Percentiles rank a stretch among this genome's conserved stretches.
These are phyloP conservation scores for Aramus guarauna DNA, from an alignment of 2,113 vertebrate genomes.

Conservation along the genomic window DNA sequence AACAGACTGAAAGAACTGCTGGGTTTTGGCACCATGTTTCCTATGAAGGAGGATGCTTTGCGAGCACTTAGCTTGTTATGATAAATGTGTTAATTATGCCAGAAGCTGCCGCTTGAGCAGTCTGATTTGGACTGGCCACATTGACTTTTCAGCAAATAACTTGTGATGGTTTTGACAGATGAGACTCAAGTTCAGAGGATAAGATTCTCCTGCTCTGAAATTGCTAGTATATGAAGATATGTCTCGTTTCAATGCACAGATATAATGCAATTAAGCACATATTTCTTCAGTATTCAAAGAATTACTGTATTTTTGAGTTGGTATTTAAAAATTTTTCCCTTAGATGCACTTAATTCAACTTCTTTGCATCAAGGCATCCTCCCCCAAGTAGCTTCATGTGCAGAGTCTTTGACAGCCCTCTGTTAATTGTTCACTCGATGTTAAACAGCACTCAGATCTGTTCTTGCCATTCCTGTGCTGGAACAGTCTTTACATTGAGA, in stretches of 20 bases:
- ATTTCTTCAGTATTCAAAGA: not conserved
- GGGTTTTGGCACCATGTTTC: not conserved
- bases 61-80: not conserved
- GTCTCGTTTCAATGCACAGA: not conserved
- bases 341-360: not conserved
- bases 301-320: not conserved
- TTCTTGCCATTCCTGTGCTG: not conserved
- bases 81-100: not conserved
- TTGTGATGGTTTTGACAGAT: not conserved
- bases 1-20: not conserved
- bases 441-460: not conserved
- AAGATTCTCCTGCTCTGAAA: not conserved
- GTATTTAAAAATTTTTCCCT: not conserved
- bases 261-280: not conserved
- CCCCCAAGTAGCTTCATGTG: not conserved
- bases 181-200: not conserved
- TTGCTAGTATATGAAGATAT: not conserved
- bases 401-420: not conserved
- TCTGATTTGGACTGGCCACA: not conserved
- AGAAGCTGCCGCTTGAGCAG: not conserved
- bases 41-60: not conserved
- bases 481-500: not conserved
- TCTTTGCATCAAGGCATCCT: not conserved
- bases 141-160: not conserved
- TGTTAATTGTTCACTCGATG: not conserved